Evolutionary conservation across 23 tunicate species (phyloP).

Genomic region (Halocynthia aurantium): DNA sequence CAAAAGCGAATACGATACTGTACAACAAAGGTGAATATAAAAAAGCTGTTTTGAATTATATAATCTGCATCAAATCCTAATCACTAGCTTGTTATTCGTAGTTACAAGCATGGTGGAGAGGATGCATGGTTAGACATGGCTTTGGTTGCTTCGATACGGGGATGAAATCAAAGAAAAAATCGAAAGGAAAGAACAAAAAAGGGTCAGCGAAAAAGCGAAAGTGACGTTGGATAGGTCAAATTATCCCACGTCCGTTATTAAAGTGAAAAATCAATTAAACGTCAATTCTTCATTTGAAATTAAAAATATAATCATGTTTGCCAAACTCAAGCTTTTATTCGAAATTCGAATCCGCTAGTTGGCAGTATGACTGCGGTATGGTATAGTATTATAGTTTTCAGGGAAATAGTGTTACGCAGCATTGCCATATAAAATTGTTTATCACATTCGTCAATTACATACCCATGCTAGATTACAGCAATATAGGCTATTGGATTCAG

Average conservation of each 20-base stretch:
- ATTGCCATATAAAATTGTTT: no score
- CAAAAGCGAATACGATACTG: constrained; percentile 36
- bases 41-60: neutral
- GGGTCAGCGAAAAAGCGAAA: constrained; percentile 63
- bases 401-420: no score
- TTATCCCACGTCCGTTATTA: neutral
- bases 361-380: no score
- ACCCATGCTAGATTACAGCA: no score
- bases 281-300: no score
- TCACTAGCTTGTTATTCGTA: neutral
- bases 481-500: no score
- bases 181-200: constrained; percentile 55
- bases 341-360: no score
- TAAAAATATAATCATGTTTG: no score
- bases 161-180: constrained; percentile 36
- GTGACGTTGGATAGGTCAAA: neutral
- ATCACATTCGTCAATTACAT: no score
- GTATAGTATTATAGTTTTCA: no score
- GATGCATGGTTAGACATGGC: constrained; percentile 62
- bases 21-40: constrained; percentile 40
- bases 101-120: constrained; percentile 97
- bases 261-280: no score
- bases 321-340: no score
- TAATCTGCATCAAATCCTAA: neutral
- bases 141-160: constrained; percentile 55